A percentile compares a stretch with the other conserved stretches of the same genome.
These are phyloP conservation scores for Leuctra nigra DNA, from an alignment of 2,888 invertebrate genomes.

Conservation along the genomic window DNA sequence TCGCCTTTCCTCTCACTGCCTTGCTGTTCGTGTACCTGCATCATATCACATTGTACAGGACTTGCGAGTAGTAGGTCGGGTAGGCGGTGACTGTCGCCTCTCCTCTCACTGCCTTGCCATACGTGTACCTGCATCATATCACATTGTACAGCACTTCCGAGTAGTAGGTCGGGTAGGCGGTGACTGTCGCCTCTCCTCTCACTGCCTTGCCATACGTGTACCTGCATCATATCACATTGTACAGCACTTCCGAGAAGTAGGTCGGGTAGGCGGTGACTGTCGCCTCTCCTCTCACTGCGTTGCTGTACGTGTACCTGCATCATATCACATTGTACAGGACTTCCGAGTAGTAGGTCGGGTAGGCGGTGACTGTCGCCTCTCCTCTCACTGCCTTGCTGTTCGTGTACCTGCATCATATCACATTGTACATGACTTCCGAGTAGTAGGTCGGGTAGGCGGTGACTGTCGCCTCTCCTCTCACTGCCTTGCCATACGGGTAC, in stretches of 20 bases:
- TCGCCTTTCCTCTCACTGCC: constrained; percentile 78
- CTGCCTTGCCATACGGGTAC: constrained; percentile 79
- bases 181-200: constrained; percentile 76
- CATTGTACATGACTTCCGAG: constrained; percentile 62
- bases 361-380: constrained; percentile 75
- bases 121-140: constrained; percentile 61
- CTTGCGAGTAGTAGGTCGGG: constrained; percentile 71
- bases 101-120: constrained; percentile 80
- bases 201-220: constrained; percentile 84
- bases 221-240: constrained; percentile 46
- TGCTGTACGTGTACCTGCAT: constrained; percentile 73
- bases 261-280: constrained; percentile 79
- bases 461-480: constrained; percentile 77
- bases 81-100: constrained; percentile 78
- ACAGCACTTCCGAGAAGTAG: constrained; percentile 68
- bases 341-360: constrained; percentile 73
- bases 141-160: constrained; percentile 62
- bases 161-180: constrained; percentile 75
- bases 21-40: constrained; percentile 76
- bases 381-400: constrained; percentile 84
- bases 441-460: constrained; percentile 78
- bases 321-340: constrained; percentile 52
- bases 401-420: constrained; percentile 57
- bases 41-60: constrained; percentile 50
- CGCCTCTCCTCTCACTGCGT: constrained; percentile 78